Conservation (phyloP, 2,888 invertebrate species). For the Salticus scenicus region DNA sequence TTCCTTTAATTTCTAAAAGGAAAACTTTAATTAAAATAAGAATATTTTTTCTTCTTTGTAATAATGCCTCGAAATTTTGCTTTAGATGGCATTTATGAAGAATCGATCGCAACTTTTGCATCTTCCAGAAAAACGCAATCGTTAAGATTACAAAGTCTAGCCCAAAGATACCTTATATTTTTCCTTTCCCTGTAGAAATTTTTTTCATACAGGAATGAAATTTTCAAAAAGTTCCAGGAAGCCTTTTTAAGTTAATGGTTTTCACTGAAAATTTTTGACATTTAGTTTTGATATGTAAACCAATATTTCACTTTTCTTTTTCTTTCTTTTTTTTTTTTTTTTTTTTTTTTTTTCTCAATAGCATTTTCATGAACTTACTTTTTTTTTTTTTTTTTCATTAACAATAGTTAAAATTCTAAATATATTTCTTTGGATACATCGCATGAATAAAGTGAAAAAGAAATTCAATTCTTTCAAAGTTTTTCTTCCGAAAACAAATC, state of each 20-base stretch:
- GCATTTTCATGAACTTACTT: no score
- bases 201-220: background rate
- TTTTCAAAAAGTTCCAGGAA: background rate
- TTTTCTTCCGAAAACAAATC: no score
- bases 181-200: background rate
- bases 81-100: background rate
- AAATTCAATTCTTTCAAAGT: no score
- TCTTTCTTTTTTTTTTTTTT: no score
- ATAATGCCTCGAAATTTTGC: background rate
- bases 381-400: no score
- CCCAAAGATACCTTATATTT: background rate
- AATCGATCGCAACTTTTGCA: background rate
- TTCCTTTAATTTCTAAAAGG: background rate
- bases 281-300: no score
- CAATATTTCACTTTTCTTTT: no score
- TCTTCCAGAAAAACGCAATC: background rate
- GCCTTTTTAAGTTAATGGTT: background rate
- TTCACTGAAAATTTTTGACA: background rate
- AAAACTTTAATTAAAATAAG: background rate
- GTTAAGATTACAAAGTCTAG: background rate
- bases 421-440: no score
- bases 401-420: no score
- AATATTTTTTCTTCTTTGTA: background rate
- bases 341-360: no score
- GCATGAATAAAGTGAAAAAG: no score